Evolutionary conservation across 2,113 vertebrate genomes (phyloP).

Genomic region (Kryptolebias marmoratus): DNA sequence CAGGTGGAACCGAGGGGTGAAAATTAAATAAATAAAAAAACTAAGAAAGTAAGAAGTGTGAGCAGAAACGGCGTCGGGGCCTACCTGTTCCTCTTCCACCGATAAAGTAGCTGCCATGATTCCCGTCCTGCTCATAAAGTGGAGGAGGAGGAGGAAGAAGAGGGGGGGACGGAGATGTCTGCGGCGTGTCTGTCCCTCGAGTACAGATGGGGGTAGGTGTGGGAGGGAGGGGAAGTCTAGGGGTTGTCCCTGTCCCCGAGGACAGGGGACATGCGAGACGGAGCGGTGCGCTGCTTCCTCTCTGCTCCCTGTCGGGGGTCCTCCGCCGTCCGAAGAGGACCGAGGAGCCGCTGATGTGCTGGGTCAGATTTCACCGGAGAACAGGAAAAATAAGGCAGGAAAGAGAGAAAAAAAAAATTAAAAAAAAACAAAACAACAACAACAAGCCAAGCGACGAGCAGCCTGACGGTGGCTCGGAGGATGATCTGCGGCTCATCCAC

Average conservation of each 20-base stretch:
- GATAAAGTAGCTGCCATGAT: constrained; percentile 81
- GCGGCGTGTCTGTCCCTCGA: constrained; percentile 44
- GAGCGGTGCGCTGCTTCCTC: background rate
- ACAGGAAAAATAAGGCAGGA: constrained; percentile 9
- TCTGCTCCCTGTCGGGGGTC: no score
- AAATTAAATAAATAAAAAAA: no score
- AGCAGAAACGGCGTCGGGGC: constrained; percentile 24
- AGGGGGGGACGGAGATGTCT: constrained; percentile 21
- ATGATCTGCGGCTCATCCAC: constrained; percentile 17
- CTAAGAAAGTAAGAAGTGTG: background rate
- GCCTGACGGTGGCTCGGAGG: constrained; percentile 35
- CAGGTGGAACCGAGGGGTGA: constrained; percentile 38
- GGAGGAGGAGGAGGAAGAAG: background rate
- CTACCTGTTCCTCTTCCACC: constrained; percentile 83
- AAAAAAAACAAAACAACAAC: background rate
- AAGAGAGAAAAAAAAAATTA: background rate
- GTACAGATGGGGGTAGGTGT: background rate
- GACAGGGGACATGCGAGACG: constrained; percentile 51
- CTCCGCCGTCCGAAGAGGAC: constrained; percentile 21
- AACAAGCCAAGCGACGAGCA: constrained; percentile 5
- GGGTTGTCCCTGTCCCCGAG: constrained; percentile 34
- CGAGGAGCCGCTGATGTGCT: constrained; percentile 23
- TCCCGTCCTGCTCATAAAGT: constrained; percentile 52
- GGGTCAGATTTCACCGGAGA: constrained; percentile 50
- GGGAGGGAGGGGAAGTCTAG: constrained; percentile 23